phyloP scores from a whole-genome alignment of 2,113 vertebrate species.

The Cochlearius cochlearius region DNA sequence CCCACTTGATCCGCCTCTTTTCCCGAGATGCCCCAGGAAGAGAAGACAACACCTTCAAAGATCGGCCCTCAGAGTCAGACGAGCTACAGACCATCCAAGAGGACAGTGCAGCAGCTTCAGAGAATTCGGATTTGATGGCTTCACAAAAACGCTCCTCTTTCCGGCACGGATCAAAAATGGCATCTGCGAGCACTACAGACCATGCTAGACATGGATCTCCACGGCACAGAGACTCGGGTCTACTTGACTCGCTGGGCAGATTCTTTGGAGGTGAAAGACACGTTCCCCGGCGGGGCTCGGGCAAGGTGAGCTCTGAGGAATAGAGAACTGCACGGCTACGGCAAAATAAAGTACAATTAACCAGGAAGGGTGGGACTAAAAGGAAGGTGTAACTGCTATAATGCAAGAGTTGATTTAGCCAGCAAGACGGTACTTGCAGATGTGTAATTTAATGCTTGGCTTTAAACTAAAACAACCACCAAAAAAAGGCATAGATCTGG shows the following conservation, averaged over 20 bases:
- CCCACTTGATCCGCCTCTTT: slow-evolving; percentile 99
- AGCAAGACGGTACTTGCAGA: neutral
- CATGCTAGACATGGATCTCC: slow-evolving; percentile 84
- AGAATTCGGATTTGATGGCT: slow-evolving; percentile 85
- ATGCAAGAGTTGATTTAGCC: slow-evolving; percentile 64
- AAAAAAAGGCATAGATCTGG: neutral
- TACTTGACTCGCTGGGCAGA: slow-evolving; percentile 95
- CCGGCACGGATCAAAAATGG: slow-evolving; percentile 85
- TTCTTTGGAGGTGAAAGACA: slow-evolving; percentile 96
- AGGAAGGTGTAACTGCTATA: slow-evolving; percentile 12
- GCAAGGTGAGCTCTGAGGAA: slow-evolving; percentile 93
- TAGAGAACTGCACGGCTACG: slow-evolving; percentile 61
- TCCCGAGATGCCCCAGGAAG: slow-evolving; percentile 98
- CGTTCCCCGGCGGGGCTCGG: slow-evolving; percentile 85
- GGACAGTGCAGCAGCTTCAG: slow-evolving; percentile 85
- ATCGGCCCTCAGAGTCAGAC: slow-evolving; percentile 96
- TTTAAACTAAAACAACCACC: neutral
- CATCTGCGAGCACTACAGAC: slow-evolving; percentile 90
- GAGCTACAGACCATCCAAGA: slow-evolving; percentile 98
- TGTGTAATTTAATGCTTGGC: neutral
- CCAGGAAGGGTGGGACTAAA: slow-evolving; percentile 43
- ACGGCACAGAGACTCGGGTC: slow-evolving; percentile 88
- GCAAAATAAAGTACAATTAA: slow-evolving; percentile 9
- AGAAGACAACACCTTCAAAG: slow-evolving; percentile 99
- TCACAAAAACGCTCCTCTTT: slow-evolving; percentile 86